phyloP scores from a whole-genome alignment of 2,113 vertebrate species.

The Aegotheles bennettii region DNA sequence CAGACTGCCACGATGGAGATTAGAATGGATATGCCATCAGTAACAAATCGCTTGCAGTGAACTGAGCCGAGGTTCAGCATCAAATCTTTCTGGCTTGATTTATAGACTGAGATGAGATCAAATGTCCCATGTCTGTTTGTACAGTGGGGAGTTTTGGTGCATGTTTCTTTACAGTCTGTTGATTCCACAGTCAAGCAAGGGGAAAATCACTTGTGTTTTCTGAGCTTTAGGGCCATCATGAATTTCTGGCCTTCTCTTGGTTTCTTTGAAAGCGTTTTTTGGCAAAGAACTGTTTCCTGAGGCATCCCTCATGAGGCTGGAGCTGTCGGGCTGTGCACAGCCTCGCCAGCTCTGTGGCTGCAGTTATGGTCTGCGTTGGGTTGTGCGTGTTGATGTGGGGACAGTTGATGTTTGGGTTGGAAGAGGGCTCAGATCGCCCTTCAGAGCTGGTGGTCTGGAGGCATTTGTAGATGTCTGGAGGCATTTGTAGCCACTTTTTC shows the following conservation, averaged over 20 bases:
- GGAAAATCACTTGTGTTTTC: neutral
- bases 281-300: neutral
- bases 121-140: neutral
- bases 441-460: no score
- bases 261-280: neutral
- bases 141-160: neutral
- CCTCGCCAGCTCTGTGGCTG: neutral
- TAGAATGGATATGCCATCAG: neutral
- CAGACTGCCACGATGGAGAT: neutral
- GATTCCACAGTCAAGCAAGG: neutral
- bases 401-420: neutral
- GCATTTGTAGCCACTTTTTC: neutral
- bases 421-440: neutral
- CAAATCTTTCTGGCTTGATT: neutral
- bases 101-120: neutral
- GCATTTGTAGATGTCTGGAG: no score
- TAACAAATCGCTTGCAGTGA: neutral
- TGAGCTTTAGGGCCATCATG: neutral
- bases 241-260: neutral
- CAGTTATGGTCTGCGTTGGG: neutral
- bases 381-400: no score
- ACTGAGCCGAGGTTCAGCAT: neutral
- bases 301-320: neutral
- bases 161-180: neutral
- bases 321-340: rapidly evolving